Evolutionary conservation across 2,888 invertebrate species (phyloP).

Genomic region (Alviniconcha strummeri): DNA sequence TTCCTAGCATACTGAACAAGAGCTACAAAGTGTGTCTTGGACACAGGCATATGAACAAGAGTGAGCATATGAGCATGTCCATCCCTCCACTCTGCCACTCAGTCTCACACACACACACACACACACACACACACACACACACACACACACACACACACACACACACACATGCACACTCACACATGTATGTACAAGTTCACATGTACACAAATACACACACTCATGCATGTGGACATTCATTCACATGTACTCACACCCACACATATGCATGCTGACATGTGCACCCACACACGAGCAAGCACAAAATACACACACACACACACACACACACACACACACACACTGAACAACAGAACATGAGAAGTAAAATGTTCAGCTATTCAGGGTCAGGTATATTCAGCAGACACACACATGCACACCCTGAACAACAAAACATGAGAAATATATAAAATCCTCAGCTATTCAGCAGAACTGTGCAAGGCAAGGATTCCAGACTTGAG

Average conservation of each 20-base stretch:
- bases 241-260: not conserved
- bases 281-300: no score
- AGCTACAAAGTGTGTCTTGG: not conserved
- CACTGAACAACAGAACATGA: not conserved
- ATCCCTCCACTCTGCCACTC: no score
- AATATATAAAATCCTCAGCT: no score
- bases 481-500: no score
- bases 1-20: no score
- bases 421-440: no score
- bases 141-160: not conserved
- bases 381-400: no score
- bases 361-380: not conserved
- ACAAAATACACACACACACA: not conserved
- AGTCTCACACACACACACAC: not conserved
- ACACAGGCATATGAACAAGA: not conserved
- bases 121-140: not conserved
- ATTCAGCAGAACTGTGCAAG: no score
- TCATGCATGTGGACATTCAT: no score
- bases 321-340: not conserved
- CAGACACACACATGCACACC: no score
- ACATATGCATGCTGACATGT: no score
- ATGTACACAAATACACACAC: not conserved
- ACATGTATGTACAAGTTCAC: not conserved
- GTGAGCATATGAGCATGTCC: not conserved
- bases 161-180: not conserved